A percentile compares a stretch with the other conserved stretches of the same genome.
phyloP scores from a whole-genome alignment of 1,140 invertebrate genomes.

The Luehdorfia chinensis region DNA sequence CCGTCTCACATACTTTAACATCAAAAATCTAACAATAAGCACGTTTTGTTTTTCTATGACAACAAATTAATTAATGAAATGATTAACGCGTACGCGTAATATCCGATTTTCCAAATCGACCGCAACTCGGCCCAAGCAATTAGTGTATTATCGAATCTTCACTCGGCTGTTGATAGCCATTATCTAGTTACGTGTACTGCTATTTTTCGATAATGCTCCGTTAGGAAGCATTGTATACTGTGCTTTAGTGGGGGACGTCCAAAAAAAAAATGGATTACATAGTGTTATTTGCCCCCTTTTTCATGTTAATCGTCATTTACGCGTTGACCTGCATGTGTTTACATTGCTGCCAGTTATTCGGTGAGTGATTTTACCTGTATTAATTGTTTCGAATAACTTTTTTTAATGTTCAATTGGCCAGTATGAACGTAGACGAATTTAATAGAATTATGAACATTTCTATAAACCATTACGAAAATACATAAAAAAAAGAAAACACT shows the following conservation, averaged over 20 bases:
- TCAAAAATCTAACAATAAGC: too few relatives aligned
- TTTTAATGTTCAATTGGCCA: too few relatives aligned
- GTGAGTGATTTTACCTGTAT: conserved; percentile 32
- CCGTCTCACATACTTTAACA: too few relatives aligned
- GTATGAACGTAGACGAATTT: too few relatives aligned
- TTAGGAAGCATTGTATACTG: neutral
- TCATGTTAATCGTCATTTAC: conserved; percentile 40
- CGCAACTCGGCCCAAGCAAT: conserved; percentile 12
- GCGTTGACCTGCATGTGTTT: conserved; percentile 40
- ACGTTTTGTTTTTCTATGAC: too few relatives aligned
- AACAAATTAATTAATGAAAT: conserved; percentile 4
- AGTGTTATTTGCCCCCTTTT: conserved; percentile 42
- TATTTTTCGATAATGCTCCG: conserved; percentile 20
- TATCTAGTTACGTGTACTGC: conserved; percentile 24
- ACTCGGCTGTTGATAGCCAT: conserved; percentile 19
- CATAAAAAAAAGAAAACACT: too few relatives aligned
- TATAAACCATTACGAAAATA: too few relatives aligned
- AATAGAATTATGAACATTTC: too few relatives aligned
- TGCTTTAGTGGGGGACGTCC: neutral
- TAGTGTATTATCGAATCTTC: conserved; percentile 30
- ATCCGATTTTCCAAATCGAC: conserved; percentile 4
- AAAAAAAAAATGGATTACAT: conserved; percentile 42
- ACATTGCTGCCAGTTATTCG: conserved; percentile 41
- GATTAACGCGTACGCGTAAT: neutral
- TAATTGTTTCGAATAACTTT: neutral